Evolutionary conservation across 1,140 invertebrate species (phyloP).

Genomic region (Chrysopa pallens): DNA sequence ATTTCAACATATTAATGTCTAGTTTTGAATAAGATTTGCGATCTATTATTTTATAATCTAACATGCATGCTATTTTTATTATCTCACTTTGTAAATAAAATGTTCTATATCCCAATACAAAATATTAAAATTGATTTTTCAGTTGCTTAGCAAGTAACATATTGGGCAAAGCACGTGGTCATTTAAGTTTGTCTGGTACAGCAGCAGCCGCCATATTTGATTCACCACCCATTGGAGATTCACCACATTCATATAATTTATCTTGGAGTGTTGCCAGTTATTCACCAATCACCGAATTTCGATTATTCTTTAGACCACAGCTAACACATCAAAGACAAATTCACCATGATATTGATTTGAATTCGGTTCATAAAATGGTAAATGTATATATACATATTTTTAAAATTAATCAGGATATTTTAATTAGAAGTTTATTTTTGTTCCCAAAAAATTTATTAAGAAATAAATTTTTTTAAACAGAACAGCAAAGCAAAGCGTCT

Average conservation of each 20-base stretch:
- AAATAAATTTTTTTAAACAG: neutral
- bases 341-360: constrained; percentile 5
- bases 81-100: too few species aligned
- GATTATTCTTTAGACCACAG: constrained; percentile 31
- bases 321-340: constrained; percentile 12
- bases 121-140: constrained; percentile 10
- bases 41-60: too few species aligned
- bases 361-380: constrained; percentile 1
- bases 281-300: constrained; percentile 26
- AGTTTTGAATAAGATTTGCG: too few species aligned
- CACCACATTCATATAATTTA: constrained; percentile 26
- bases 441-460: neutral
- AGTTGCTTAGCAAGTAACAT: constrained; percentile 31
- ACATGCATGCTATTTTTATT: too few species aligned
- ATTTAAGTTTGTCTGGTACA: constrained; percentile 16
- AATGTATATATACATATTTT: neutral
- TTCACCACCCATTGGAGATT: constrained; percentile 20
- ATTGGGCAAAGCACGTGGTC: constrained; percentile 22
- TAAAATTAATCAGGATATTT: neutral
- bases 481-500: neutral
- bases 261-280: constrained; percentile 30
- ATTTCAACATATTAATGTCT: too few species aligned
- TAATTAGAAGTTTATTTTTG: neutral
- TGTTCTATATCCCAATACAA: too few species aligned
- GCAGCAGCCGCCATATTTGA: constrained; percentile 17